Evolutionary conservation across 2,888 invertebrate genomes (phyloP), one percentile per base, ranked within the genome.

Genomic region (Blastobasis adustella): DNA sequence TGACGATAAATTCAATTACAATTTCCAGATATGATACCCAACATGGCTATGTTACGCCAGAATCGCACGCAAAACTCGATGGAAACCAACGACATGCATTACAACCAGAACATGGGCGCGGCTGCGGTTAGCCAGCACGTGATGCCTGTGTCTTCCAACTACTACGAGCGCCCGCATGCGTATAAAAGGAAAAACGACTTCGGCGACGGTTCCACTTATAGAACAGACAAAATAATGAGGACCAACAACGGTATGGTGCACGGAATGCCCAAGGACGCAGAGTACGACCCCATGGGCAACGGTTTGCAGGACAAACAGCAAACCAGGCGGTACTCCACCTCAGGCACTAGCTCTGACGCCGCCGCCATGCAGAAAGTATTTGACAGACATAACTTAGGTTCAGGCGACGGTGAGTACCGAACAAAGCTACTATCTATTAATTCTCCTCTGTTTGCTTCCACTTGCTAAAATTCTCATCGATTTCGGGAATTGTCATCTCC

Each of bases 131-230:
- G 70, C 54, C 79, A 80, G 47, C 76, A 73, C 55, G 62, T 71
- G 2, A 67, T 82, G 58, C 80, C 84, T 0, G 73, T 81, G 64
- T 65, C 81, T 5, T 69, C 82, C 4, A 78, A 74, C 58, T 82
- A 85, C 57, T 88, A 83, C 60, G 86, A 88, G 23, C 71, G 86
- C 23, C 56, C 69, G 5, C 83, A 78, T 5, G 59, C 68, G 1
- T 85, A 80, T 59, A 88, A 88, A 57, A 68, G 87, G 52, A 88
- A 87, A 57, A 82, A 79, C 57, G 84, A 87, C 41, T 88, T 83
- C 51, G 78, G 78, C 2, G 85, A 86, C 55, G 73, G 77, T 0
- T 73, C 83, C 0, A 62, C 75, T 3, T 87, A 82, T 51, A 79
- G 84, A 57, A 75, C 76, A 1, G 85, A 87, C 49, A 88, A 87